Base-by-base conservation (phyloP, 2,888 invertebrate genomes). In the Hetaerina titia region DNA sequence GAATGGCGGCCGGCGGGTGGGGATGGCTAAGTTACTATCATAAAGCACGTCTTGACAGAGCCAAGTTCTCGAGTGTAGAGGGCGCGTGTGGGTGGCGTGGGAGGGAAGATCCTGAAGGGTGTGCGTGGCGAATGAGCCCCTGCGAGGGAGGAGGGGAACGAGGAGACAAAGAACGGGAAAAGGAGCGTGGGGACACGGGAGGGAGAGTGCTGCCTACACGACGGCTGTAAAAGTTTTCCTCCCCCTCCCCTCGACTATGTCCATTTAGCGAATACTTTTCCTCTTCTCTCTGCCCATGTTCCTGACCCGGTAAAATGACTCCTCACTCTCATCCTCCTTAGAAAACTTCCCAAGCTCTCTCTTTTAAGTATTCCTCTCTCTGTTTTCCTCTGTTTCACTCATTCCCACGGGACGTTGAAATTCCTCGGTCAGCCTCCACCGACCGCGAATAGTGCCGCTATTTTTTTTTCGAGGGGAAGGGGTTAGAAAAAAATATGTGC, bases 11-110 rank as follows among this genome's bases (percentile, higher is more conserved):
- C 9, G 19, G n/a, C 7, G 90, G 63, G 64, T 92, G 92, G 92
- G 92, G 92, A 69, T 92, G 92, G 74, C 69, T 31, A 56, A 69
- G 92, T 74, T 64, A 69, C 92, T 45, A 69, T 92, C 92, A 92
- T 92, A 92, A 92, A 92, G 92, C 69, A 92, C 92, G 92, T 74
- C 92, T 92, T 92, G 92, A 92, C 92, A 69, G 92, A 92, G 92
- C 92, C 92, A 92, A 92, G 92, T 92, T 64, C 92, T 69, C 69
- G 58, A 58, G 89, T 58, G 89, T 15, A 56, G 56, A 11, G 56
- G 5, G 58, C 11, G 19, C n/a, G 17, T 56, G 57, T 56, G n/a
- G 64, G 25, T 11, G 57, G 90, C 7, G 25, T 25, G 69, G 92
- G 92, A 56, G 92, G 56, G 92, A 69, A 92, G 22, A 11, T 13